Percentiles rank a stretch among this genome's conserved stretches.
Conservation (phyloP, 2,797 vertebrate species). For the Crax fasciolata region DNA sequence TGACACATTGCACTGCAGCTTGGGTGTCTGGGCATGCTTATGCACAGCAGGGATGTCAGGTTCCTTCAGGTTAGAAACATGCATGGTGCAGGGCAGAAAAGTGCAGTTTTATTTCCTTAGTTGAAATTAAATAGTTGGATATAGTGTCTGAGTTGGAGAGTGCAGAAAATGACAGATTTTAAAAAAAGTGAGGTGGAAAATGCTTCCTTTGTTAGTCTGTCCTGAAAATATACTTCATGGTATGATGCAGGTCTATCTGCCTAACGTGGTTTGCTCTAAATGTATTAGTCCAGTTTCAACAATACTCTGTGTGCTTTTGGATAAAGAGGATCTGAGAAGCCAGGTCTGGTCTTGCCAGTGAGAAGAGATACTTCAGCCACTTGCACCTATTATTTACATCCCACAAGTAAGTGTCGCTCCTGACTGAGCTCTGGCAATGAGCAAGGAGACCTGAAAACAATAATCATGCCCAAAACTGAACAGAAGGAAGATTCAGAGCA, state of each 20-base stretch:
- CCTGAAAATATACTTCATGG: not conserved
- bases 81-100: not conserved
- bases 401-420: not conserved
- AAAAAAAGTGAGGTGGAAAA: not conserved
- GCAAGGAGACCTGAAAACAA: not conserved
- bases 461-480: not conserved
- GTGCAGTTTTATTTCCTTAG: not conserved
- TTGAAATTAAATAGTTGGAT: not conserved
- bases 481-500: not conserved
- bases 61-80: not conserved
- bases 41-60: not conserved
- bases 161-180: not conserved
- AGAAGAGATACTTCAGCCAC: not conserved
- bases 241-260: not conserved
- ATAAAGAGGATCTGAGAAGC: not conserved
- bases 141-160: not conserved
- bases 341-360: not conserved
- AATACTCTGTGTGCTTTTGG: not conserved
- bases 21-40: not conserved
- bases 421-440: not conserved
- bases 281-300: not conserved
- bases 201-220: not conserved
- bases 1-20: rapidly evolving
- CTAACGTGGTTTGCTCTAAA: not conserved
- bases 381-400: not conserved